These are phyloP conservation scores for Epicauta chinensis DNA, from an alignment of 1,140 invertebrate species.

Conservation along the genomic window DNA sequence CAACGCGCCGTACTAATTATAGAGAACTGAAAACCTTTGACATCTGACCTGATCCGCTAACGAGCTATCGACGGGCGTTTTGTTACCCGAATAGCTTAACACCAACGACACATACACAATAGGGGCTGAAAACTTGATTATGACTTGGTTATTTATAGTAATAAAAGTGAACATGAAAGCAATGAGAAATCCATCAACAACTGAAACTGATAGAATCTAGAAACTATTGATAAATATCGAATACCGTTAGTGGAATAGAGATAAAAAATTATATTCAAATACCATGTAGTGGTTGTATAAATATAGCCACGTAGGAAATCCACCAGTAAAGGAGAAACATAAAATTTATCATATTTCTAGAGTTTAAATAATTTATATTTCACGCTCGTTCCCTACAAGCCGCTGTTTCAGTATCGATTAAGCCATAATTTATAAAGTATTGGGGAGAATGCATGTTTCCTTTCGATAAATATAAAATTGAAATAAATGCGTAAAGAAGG, in stretches of 20 bases:
- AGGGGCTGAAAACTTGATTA: too few relatives aligned
- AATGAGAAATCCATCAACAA: too few relatives aligned
- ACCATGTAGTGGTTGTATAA: too few relatives aligned
- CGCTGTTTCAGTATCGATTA: conserved; percentile 26
- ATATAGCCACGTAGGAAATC: conserved; percentile 5
- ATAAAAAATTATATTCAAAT: too few relatives aligned
- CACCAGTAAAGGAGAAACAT: conserved; percentile 12
- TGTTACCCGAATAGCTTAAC: conserved; percentile 30
- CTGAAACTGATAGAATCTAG: too few relatives aligned
- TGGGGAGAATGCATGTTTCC: conserved; percentile 19
- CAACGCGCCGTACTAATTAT: conserved; percentile 40
- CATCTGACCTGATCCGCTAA: conserved; percentile 44
- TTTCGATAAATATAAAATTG: conserved; percentile 25
- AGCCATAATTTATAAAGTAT: conserved; percentile 26
- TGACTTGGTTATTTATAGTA: too few relatives aligned
- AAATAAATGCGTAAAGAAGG: conserved; percentile 28
- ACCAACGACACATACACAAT: too few relatives aligned
- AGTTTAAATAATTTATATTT: conserved; percentile 24
- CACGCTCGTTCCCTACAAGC: conserved; percentile 18
- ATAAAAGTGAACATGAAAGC: too few relatives aligned
- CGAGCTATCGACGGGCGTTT: conserved; percentile 39
- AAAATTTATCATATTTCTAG: conserved; percentile 18
- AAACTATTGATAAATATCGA: too few relatives aligned
- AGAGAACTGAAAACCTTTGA: conserved; percentile 44
- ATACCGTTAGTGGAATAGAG: too few relatives aligned